A percentile compares a stretch with the other conserved stretches of the same genome.
Conservation (phyloP, 2,888 invertebrate species). For the Cabera pusaria region DNA sequence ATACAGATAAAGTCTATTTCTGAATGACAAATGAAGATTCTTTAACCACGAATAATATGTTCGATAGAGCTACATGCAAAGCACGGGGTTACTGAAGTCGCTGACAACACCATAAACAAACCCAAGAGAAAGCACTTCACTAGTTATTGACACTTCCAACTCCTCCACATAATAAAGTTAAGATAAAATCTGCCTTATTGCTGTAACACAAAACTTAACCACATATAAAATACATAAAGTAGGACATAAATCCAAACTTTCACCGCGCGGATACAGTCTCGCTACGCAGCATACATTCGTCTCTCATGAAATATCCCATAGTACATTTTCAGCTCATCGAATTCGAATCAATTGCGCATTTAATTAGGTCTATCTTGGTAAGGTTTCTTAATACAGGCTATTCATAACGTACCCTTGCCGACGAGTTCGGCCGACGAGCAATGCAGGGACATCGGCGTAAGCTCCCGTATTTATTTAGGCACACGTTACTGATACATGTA, state of each 20-base stretch:
- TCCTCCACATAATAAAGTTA: too few species aligned
- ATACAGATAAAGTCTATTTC: too few species aligned
- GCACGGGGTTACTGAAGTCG: too few species aligned
- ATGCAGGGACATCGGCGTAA: conserved; percentile 10
- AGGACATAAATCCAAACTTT: neutral
- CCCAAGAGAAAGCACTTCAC: too few species aligned
- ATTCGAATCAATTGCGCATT: conserved; percentile 36
- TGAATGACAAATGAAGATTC: too few species aligned
- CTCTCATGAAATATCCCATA: conserved; percentile 1
- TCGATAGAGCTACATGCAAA: too few species aligned
- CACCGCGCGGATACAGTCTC: too few species aligned
- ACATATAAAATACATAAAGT: neutral
- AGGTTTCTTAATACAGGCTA: conserved; percentile 27
- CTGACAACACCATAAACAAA: too few species aligned
- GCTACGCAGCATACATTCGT: neutral
- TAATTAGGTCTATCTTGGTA: conserved; percentile 31
- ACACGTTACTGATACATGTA: conserved; percentile 13
- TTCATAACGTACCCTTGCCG: conserved; percentile 23
- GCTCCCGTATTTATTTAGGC: conserved; percentile 17
- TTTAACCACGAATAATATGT: too few species aligned
- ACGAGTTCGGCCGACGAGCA: neutral
- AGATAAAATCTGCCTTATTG: too few species aligned
- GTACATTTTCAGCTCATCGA: conserved; percentile 30
- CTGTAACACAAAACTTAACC: too few species aligned
- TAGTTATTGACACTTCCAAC: too few species aligned